Evolutionary conservation across 2,113 vertebrate genomes (phyloP).

Genomic region (Nibea albiflora): DNA sequence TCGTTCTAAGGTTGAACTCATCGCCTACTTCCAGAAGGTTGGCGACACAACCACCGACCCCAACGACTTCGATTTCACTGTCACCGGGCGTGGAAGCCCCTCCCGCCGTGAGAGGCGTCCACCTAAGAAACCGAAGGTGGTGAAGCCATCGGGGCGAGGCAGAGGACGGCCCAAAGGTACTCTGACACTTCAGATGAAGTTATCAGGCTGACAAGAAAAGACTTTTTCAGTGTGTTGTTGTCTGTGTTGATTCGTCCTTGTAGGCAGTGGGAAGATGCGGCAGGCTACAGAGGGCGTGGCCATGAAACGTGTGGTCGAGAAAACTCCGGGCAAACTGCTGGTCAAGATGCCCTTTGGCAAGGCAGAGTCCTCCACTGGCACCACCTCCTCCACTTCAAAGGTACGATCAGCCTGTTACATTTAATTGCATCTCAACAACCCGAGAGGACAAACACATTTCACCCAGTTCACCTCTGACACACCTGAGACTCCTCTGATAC

Average conservation of each 20-base stretch:
- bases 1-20: constrained; percentile 95
- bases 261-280: constrained; percentile 86
- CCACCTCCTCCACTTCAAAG: constrained; percentile 51
- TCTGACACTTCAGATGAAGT: too few species aligned
- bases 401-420: not conserved
- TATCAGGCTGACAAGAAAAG: too few species aligned
- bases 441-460: not conserved
- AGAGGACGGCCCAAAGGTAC: constrained; percentile 89
- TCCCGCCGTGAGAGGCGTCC: constrained; percentile 92
- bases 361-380: constrained; percentile 64
- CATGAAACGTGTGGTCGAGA: constrained; percentile 91
- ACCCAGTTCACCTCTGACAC: too few species aligned
- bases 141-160: constrained; percentile 88
- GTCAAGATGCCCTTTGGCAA: constrained; percentile 92
- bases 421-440: not conserved
- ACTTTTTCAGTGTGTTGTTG: not conserved
- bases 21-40: constrained; percentile 95
- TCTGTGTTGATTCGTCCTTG: not conserved
- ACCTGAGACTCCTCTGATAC: too few species aligned
- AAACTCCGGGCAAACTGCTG: constrained; percentile 91
- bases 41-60: constrained; percentile 94
- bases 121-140: constrained; percentile 90
- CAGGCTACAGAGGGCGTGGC: constrained; percentile 88
- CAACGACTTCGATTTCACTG: constrained; percentile 97
- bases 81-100: constrained; percentile 93